Evolutionary conservation across 2,797 vertebrate species (phyloP), one percentile per base, ranked within the genome.

Genomic region (Brotula barbata): DNA sequence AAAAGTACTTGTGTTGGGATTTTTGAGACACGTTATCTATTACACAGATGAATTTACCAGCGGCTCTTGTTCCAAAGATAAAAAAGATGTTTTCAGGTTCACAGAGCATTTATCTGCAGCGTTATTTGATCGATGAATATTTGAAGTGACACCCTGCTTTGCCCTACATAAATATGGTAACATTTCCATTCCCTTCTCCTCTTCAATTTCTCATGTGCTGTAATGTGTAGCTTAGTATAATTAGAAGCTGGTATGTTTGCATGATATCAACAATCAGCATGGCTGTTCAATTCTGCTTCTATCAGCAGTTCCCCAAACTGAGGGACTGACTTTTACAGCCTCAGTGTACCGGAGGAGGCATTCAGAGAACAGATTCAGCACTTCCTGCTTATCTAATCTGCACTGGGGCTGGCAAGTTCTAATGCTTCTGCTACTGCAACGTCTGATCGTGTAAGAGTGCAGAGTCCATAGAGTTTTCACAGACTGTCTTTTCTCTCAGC

Each of bases 371-470:
- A 82, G 68, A 89, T 89, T 92, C 90, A 90, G 92, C 90, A 89
- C 82, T 90, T 90, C 87, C 73, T 73, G 58, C 88, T 92, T 91
- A 92, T 92, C 91, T 91, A 90, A 91, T 91, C 90, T 87, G 79
- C 68, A 80, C 75, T 59, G 68, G 63, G 69, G 77, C 76, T 72
- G 84, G 68, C 53, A 17, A 83, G 68, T 72, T 82, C 71, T 75
- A 59, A 54, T 57, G 28, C 64, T 71, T 52, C 47, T 61, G 58
- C 69, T 39, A 65, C 83, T 68, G 73, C 54, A 71, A 45, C 25
- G 77, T 45, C 36, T 36, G 52, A 76, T 70, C 76, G 59, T 70
- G 63, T 8, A 58, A 75, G 69, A 51, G 63, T 53, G 67, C 64
- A 71, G 50, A 80, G 71, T 73, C 66, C 62, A 63, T 64, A 49